Evolutionary conservation across 2,888 invertebrate species (phyloP).

Genomic region (Pharmacophagus antenor): DNA sequence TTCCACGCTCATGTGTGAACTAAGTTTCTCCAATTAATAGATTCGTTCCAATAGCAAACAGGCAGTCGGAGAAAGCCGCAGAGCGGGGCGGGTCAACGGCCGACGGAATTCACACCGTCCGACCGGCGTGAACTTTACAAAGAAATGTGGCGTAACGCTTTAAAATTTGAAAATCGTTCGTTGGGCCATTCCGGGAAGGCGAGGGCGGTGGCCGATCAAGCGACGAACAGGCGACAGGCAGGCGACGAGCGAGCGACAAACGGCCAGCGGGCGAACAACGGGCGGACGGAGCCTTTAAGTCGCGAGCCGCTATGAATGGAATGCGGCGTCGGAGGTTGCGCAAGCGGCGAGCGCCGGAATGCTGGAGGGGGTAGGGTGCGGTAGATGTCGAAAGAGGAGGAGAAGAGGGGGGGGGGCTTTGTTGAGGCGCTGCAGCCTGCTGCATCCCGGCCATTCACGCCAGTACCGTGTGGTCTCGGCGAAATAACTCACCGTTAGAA

Average conservation of each 20-base stretch:
- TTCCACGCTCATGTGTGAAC: constrained; percentile 80
- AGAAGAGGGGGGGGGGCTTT: constrained; percentile 33
- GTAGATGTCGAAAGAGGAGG: constrained; percentile 9
- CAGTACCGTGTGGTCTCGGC: constrained; percentile 62
- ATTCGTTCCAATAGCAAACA: constrained; percentile 81
- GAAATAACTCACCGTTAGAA: constrained; percentile 78
- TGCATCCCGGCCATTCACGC: constrained; percentile 79
- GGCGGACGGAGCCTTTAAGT: constrained; percentile 36
- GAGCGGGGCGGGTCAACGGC: constrained; percentile 69
- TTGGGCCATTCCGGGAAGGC: constrained; percentile 63
- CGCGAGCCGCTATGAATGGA: constrained; percentile 74
- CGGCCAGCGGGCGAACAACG: constrained; percentile 27
- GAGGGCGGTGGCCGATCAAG: constrained; percentile 40
- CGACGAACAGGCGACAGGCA: constrained; percentile 26
- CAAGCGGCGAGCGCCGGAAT: constrained; percentile 61
- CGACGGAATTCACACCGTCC: constrained; percentile 72
- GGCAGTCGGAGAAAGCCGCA: constrained; percentile 75
- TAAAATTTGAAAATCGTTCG: constrained; percentile 72
- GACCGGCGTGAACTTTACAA: constrained; percentile 73
- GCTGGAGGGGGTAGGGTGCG: constrained; percentile 36
- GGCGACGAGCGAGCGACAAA: constrained; percentile 27
- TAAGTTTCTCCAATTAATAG: constrained; percentile 81
- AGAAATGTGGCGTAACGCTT: constrained; percentile 77
- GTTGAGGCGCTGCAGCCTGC: constrained; percentile 48
- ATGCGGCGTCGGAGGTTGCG: constrained; percentile 76